Evolutionary conservation across 2,888 invertebrate genomes (phyloP), one percentile per base, ranked within the genome.

Genomic region (Lymantria monacha): DNA sequence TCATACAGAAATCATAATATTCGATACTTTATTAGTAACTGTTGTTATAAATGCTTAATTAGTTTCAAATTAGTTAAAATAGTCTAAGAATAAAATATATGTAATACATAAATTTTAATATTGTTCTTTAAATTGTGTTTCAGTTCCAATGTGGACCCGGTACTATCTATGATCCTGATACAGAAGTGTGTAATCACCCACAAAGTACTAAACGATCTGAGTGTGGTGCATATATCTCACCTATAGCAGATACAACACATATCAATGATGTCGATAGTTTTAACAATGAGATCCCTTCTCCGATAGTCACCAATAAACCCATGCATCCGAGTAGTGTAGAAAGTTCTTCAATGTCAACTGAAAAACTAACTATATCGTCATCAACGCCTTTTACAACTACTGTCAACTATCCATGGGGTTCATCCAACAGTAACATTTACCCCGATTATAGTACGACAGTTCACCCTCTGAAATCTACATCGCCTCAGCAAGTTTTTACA

Each of bases 71-170:
- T n/a, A n/a, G n/a, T n/a, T n/a, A n/a, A n/a, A n/a, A n/a, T n/a
- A n/a, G n/a, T n/a, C n/a, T n/a, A n/a, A n/a, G n/a, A n/a, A n/a
- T n/a, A 22, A 22, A 22, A 22, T 22, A 22, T 22, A 22, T 22
- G 5, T 5, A 22, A 22, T 22, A 5, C 5, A 22, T 33, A 33
- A 10, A 33, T 33, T 33, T 1, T 33, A 33, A 33, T 33, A 33
- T 33, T 10, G 1, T 10, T 33, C 9, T 33, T 3, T 33, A 10
- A 33, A n/a, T 52, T 46, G 46, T 15, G 57, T 87, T 93, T 53
- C 87, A 90, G 88, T 95, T 96, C 78, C 93, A 94, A 78, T 97
- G 97, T 73, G 95, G 94, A 13, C 93, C 93, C 37, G 95, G 95
- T 11, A 95, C 96, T 0, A 94, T 96, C 30, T 97, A 94, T 74